Evolutionary conservation across 2,113 vertebrate genomes (phyloP), one percentile per base, ranked within the genome.

Genomic region (Percopsis transmontana): DNA sequence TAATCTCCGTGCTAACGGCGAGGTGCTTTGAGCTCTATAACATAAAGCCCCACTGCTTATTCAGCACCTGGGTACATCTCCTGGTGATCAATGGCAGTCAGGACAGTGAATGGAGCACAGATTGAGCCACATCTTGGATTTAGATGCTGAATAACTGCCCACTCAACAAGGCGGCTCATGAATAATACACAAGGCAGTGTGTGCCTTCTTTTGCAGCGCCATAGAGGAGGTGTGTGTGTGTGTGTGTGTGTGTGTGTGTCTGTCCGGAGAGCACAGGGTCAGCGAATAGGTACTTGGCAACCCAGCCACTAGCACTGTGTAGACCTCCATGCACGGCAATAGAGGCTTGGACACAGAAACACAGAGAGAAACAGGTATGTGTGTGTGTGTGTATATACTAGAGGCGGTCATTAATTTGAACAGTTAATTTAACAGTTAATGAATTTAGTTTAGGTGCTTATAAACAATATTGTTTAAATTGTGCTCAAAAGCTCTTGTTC

Each of bases 61-160:
- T 91, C 90, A 93, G 91, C 93, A 92, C 68, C 82, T 80, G 40
- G 27, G 71, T 79, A 66, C 84, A 82, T 75, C 75, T 79, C 84
- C 81, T 73, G 64, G n/a, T 90, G 91, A 95, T 95, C 93, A 84
- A 93, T 95, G 89, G 67, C 89, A 81, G 88, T 86, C 79, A 83
- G 85, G 80, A 84, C 63, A 72, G 80, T 86, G 85, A 90, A 91
- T 87, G 80, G 85, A 90, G 88, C 61, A 80, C 76, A 85, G 86
- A 90, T 93, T 92, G 89, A 92, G 88, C 82, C 79, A 69, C 87
- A 88, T 80, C 87, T 89, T 83, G 88, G 87, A 88, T 84, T 88
- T 80, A 64, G 73, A 87, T 81, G 81, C 81, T 70, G 77, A 78
- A 74, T 83, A 88, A 88, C 71, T 85, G 85, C 82, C 78, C 86